These are phyloP conservation scores for Coracopsis vasa DNA, from an alignment of 2,113 vertebrate species.

Conservation along the genomic window DNA sequence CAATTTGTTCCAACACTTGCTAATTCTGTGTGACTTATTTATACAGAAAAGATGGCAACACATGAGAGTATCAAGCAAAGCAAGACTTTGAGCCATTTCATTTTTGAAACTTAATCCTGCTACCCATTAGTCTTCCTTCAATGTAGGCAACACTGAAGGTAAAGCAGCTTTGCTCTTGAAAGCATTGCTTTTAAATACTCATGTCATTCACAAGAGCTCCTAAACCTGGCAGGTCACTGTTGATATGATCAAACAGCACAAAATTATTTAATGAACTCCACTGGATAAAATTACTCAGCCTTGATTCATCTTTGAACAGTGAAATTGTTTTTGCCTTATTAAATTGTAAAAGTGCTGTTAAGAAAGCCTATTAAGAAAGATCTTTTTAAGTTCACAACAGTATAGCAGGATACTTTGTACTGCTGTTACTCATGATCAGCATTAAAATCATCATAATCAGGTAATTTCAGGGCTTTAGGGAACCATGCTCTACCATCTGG, in stretches of 20 bases:
- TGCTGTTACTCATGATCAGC: conserved; percentile 40
- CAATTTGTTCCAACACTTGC: conserved; percentile 16
- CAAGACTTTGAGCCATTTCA: background rate
- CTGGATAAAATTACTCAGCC: background rate
- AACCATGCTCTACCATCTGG: conserved; percentile 43
- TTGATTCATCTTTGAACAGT: background rate
- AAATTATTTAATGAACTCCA: conserved; percentile 9
- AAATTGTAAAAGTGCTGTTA: background rate
- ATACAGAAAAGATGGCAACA: background rate
- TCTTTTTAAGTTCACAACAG: conserved; percentile 5
- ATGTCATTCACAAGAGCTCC: background rate
- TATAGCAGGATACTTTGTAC: conserved; percentile 38
- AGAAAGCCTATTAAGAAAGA: conserved; percentile 46
- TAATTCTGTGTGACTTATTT: background rate
- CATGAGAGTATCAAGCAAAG: background rate
- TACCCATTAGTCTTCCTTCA: background rate
- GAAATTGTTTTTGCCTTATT: conserved; percentile 6
- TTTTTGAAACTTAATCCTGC: background rate
- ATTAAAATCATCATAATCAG: conserved; percentile 38
- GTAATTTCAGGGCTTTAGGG: conserved; percentile 23
- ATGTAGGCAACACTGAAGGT: background rate
- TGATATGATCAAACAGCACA: conserved; percentile 7
- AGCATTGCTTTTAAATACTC: background rate
- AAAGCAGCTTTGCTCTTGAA: conserved; percentile 4
- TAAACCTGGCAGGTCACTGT: background rate